Evolutionary conservation across 1,140 invertebrate species (phyloP).

Genomic region (Diuraphis noxia): DNA sequence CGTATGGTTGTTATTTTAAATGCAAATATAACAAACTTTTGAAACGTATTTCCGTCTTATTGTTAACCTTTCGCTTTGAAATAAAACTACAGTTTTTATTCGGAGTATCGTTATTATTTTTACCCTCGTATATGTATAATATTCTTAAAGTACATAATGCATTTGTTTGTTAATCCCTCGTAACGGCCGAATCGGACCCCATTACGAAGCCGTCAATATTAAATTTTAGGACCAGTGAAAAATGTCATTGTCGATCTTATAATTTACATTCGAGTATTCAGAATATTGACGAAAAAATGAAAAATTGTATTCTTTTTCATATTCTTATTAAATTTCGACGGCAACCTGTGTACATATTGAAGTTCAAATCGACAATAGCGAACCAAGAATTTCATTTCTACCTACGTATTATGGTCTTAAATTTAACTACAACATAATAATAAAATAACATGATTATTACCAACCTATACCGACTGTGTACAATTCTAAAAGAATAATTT

Average conservation of each 20-base stretch:
- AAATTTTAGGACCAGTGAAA: background rate
- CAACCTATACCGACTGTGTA: background rate
- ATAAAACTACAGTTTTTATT: background rate
- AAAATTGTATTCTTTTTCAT: background rate
- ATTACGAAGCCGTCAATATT: background rate
- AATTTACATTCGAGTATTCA: background rate
- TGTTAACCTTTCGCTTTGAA: background rate
- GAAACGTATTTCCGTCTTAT: background rate
- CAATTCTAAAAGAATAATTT: background rate
- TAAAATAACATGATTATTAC: background rate
- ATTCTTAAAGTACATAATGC: background rate
- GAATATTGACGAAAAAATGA: background rate
- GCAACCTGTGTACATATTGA: background rate
- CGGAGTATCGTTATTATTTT: background rate
- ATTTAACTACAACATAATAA: background rate
- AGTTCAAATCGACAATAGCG: background rate
- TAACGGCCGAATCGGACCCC: background rate
- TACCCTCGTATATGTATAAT: background rate
- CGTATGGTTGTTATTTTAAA: background rate
- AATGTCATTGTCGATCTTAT: background rate
- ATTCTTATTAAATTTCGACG: background rate
- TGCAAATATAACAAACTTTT: background rate
- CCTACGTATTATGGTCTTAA: background rate
- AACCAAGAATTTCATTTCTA: background rate
- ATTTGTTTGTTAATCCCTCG: background rate